phyloP scores from a whole-genome alignment of 2,888 invertebrate genomes.

The Tineola bisselliella region DNA sequence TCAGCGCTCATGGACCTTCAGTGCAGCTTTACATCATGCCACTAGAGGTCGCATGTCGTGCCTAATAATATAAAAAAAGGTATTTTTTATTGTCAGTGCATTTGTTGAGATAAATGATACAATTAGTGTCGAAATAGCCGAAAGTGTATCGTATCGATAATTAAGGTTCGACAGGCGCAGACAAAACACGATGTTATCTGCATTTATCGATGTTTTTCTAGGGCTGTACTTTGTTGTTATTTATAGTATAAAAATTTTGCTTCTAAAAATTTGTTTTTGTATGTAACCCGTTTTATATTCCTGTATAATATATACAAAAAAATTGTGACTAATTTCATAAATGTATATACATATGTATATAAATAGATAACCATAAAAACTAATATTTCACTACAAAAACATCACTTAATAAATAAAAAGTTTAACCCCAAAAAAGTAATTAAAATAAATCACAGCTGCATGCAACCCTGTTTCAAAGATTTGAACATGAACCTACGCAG shows the following conservation, averaged over 20 bases:
- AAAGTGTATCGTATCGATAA: constrained; percentile 45
- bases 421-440: not conserved
- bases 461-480: not conserved
- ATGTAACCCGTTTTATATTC: no score
- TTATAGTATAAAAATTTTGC: no score
- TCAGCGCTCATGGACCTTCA: no score
- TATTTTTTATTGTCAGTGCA: not conserved
- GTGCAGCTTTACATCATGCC: no score
- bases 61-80: not conserved
- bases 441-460: not conserved
- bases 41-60: no score
- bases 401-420: no score
- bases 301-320: no score
- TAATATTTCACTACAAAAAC: no score
- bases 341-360: no score
- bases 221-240: not conserved
- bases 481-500: constrained; percentile 28
- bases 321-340: no score
- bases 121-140: constrained; percentile 57
- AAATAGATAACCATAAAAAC: no score
- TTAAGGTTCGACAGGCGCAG: constrained; percentile 41
- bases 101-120: constrained; percentile 32
- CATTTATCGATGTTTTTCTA: constrained; percentile 20
- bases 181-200: constrained; percentile 58
- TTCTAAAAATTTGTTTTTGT: no score